Conservation (phyloP, 1,140 invertebrate species). For the Nephila pilipes region DNA sequence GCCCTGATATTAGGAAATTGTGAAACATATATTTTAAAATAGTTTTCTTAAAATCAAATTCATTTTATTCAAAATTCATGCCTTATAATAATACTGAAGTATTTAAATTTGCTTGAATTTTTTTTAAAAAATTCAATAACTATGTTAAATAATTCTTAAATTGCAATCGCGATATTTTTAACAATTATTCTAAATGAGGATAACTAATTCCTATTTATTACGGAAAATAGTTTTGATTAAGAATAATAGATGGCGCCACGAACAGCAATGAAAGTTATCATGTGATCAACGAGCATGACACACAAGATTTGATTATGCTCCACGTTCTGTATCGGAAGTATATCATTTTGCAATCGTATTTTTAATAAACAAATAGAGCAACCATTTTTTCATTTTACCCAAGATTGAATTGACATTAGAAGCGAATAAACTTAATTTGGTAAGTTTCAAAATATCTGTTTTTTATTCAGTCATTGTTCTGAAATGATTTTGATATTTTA, state of each 20-base stretch:
- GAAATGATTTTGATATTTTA: no score
- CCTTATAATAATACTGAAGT: no score
- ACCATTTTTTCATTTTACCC: not conserved
- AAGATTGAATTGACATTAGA: not conserved
- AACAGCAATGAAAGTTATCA: not conserved
- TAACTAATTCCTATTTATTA: no score
- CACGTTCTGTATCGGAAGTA: not conserved
- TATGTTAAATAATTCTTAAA: no score
- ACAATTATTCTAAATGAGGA: no score
- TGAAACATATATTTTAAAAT: no score
- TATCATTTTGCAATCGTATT: not conserved
- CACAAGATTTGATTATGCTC: not conserved
- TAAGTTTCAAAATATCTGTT: not conserved
- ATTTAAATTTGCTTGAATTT: no score
- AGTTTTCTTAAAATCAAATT: no score
- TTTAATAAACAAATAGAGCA: not conserved
- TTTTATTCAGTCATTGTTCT: not conserved
- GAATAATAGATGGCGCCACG: not conserved
- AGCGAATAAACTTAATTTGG: not conserved
- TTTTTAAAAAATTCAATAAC: no score
- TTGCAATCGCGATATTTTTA: no score
- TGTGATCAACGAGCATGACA: slow-evolving; percentile 30
- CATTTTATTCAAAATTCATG: no score
- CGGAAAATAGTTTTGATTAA: not conserved
- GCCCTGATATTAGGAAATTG: no score